Conservation (phyloP, 2,113 vertebrate genomes). For the Ranitomeya variabilis region DNA sequence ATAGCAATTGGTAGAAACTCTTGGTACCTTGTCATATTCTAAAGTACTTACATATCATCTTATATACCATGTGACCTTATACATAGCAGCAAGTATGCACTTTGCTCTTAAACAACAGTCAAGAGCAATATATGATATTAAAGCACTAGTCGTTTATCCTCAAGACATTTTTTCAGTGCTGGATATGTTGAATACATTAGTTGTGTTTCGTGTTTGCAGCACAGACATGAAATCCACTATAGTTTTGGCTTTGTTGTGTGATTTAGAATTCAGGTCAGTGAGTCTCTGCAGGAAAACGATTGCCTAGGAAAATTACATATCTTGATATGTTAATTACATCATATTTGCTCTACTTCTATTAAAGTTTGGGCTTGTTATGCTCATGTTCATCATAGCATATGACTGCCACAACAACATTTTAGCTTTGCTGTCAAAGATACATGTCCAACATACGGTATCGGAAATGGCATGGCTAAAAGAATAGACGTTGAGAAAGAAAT, state of each 20-base stretch:
- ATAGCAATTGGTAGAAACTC: too few relatives aligned
- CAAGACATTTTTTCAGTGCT: neutral
- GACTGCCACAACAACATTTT: neutral
- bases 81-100: too few relatives aligned
- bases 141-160: neutral
- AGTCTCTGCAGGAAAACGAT: constrained; percentile 41
- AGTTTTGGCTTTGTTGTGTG: neutral
- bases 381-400: neutral
- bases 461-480: neutral
- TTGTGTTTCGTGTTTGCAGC: constrained; percentile 2
- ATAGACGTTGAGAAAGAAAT: neutral
- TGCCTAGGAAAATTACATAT: constrained; percentile 32
- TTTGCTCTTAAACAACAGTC: neutral
- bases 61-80: too few relatives aligned
- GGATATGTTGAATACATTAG: neutral
- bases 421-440: neutral
- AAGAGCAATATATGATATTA: neutral
- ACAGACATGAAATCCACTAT: neutral
- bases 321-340: constrained; percentile 5
- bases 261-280: constrained; percentile 29
- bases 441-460: neutral
- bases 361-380: neutral
- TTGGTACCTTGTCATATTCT: too few relatives aligned
- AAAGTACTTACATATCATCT: too few relatives aligned
- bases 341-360: neutral